These are phyloP conservation scores for Yoshiicerus persimilis DNA, from an alignment of 1,140 invertebrate genomes.

Conservation along the genomic window DNA sequence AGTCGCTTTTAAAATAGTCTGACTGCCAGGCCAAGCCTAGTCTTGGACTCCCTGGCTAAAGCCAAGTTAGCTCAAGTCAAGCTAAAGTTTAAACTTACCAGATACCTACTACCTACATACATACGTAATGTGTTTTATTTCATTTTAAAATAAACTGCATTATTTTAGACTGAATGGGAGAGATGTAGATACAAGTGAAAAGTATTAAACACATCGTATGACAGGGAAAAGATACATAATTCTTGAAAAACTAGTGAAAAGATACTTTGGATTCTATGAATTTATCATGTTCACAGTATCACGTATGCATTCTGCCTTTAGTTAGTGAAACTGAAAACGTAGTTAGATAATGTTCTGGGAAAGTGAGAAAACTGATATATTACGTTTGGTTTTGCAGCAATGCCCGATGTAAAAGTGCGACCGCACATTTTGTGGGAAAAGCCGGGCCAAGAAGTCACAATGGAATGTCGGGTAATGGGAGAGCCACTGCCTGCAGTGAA, in stretches of 20 bases:
- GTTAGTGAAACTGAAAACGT: not conserved
- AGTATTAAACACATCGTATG: not conserved
- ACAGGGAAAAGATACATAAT: not conserved
- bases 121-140: conserved; percentile 6
- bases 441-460: conserved; percentile 66
- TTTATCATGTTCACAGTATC: not conserved
- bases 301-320: not conserved
- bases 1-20: not conserved
- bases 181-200: not conserved
- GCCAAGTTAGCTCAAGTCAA: not conserved
- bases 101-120: too few relatives aligned
- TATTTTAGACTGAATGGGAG: not conserved
- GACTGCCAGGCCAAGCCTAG: not conserved
- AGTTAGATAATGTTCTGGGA: not conserved
- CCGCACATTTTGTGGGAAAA: conserved; percentile 68
- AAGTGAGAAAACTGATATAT: not conserved
- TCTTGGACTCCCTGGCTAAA: not conserved
- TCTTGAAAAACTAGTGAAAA: not conserved
- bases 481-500: conserved; percentile 64
- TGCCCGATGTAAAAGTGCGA: conserved; percentile 68
- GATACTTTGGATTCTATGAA: too few relatives aligned
- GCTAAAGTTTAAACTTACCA: too few relatives aligned
- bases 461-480: conserved; percentile 70
- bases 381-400: conserved; percentile 56
- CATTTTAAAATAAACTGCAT: not conserved